phyloP scores from a whole-genome alignment of 2,797 vertebrate genomes.

The Argya squamiceps region DNA sequence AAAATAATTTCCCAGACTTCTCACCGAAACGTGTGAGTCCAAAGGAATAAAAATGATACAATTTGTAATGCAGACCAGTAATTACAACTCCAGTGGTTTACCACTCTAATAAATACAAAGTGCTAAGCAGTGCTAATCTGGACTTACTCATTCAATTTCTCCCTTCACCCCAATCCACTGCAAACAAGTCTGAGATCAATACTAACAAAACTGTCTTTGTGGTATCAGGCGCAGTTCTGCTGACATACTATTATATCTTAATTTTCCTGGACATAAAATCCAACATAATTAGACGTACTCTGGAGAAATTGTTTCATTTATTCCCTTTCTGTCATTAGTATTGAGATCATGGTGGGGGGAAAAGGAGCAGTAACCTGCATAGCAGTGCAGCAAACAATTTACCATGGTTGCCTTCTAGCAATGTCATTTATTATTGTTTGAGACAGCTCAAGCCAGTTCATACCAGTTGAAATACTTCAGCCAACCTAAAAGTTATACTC shows the following conservation, averaged over 20 bases:
- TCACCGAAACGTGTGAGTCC: background rate
- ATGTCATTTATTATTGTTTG: constrained; percentile 12
- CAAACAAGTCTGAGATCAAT: constrained; percentile 49
- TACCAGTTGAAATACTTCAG: background rate
- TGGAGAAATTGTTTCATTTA: constrained; percentile 40
- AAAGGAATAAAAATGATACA: background rate
- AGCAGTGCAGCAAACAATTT: constrained; percentile 18
- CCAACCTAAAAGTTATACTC: constrained; percentile 9
- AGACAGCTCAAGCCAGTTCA: background rate
- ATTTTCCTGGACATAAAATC: constrained; percentile 63
- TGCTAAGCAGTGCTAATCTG: background rate
- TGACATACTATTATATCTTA: constrained; percentile 9
- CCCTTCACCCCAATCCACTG: background rate
- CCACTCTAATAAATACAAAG: constrained; percentile 39
- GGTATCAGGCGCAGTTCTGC: constrained; percentile 14
- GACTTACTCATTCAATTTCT: constrained; percentile 30
- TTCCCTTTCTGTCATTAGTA: constrained; percentile 25
- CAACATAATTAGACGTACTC: constrained; percentile 53
- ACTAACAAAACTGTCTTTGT: constrained; percentile 44
- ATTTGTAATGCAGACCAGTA: constrained; percentile 33
- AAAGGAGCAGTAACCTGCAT: background rate
- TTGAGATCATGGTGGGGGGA: background rate
- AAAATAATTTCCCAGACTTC: background rate
- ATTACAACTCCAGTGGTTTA: constrained; percentile 40
- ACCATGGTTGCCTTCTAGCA: background rate